Percentiles rank a stretch among this genome's conserved stretches.
Conservation (phyloP, 2,797 vertebrate genomes). For the Anomalospiza imberbis region DNA sequence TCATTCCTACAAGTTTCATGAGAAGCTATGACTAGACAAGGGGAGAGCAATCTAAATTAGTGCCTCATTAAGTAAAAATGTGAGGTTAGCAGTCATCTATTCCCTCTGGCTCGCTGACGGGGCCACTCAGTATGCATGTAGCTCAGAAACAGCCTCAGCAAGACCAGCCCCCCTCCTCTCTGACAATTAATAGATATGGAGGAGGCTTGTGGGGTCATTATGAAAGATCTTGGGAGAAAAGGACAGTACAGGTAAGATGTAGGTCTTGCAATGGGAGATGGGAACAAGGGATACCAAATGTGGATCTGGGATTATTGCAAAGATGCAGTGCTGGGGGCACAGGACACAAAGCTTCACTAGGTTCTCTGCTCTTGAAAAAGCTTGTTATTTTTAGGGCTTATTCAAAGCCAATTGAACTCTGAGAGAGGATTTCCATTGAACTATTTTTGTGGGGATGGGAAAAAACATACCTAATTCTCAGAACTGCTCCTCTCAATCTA, state of each 20-base stretch:
- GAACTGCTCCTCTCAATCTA: background rate
- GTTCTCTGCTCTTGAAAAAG: conserved; percentile 29
- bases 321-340: background rate
- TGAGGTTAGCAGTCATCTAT: conserved; percentile 52
- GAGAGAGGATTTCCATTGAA: conserved; percentile 33
- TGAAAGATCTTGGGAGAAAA: conserved; percentile 14
- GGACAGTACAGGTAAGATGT: background rate
- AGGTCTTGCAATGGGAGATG: background rate
- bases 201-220: background rate
- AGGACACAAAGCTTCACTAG: conserved; percentile 19
- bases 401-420: conserved; percentile 26
- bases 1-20: conserved; percentile 7
- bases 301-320: background rate
- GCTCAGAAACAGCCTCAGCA: conserved; percentile 30
- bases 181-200: background rate
- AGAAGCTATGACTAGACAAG: conserved; percentile 45
- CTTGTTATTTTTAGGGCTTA: conserved; percentile 53
- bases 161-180: background rate
- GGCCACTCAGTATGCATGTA: background rate
- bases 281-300: background rate
- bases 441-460: conserved; percentile 23
- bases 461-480: conserved; percentile 4
- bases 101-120: background rate
- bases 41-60: conserved; percentile 41
- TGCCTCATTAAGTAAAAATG: conserved; percentile 61